Conservation (phyloP, 2,797 vertebrate genomes). For the Centropyge bicolor region DNA sequence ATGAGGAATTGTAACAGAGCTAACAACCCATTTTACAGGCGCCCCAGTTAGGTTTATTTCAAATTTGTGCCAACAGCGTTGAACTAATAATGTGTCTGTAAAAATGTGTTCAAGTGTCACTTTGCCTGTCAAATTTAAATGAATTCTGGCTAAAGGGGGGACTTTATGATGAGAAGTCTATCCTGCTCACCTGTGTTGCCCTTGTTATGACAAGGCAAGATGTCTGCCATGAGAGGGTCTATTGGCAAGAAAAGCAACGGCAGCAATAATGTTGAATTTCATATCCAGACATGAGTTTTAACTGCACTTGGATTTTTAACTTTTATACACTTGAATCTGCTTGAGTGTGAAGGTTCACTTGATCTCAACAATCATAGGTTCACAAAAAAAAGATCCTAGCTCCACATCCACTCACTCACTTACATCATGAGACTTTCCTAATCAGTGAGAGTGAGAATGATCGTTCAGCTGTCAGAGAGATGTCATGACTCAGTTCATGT, state of each 20-base stretch:
- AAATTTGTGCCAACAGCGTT: constrained; percentile 46
- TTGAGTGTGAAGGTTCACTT: background rate
- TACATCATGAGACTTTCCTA: background rate
- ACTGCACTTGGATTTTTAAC: background rate
- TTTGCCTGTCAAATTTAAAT: constrained; percentile 34
- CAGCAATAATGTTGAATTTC: background rate
- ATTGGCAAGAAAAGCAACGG: background rate
- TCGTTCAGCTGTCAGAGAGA: background rate
- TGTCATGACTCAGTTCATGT: background rate
- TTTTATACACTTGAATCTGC: background rate
- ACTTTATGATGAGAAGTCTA: constrained; percentile 21
- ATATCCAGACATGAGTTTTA: background rate
- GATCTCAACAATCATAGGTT: background rate
- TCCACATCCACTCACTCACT: background rate
- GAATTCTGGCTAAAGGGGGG: constrained; percentile 24
- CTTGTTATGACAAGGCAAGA: background rate
- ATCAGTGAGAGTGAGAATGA: background rate
- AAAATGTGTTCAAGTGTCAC: constrained; percentile 47
- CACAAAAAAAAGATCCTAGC: background rate
- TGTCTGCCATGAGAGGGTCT: background rate
- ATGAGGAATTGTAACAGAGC: constrained; percentile 58
- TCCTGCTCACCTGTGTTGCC: background rate
- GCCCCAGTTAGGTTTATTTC: constrained; percentile 49
- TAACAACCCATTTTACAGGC: constrained; percentile 62
- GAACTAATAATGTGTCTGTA: constrained; percentile 43